Evolutionary conservation across 2,888 invertebrate species (phyloP), one percentile per base, ranked within the genome.

Genomic region (Drosophila rellima): DNA sequence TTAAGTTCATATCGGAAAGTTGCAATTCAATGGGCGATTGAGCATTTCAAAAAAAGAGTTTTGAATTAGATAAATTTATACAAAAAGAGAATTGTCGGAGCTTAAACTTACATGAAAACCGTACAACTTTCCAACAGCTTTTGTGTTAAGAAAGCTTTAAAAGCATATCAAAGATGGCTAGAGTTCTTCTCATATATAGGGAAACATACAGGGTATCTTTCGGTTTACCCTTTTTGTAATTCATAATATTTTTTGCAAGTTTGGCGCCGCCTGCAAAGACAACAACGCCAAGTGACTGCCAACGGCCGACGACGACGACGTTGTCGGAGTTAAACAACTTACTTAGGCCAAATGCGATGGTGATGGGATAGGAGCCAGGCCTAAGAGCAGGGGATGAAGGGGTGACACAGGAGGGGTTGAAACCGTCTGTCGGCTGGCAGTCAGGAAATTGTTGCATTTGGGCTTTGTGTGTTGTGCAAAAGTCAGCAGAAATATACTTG

Each of bases 391-490:
- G 7, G 23, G 23, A 23, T 20, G 37, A 23, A 8, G 13, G 35
- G 8, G n/a, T 6, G 26, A 26, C 26, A 26, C 26, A 26, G 26
- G 26, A 1, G 11, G 26, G 2, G 55, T 40, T 13, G 39, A 10
- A 31, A 20, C 54, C 15, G 62, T 54, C 55, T 62, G 54, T 50
- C 51, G 68, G 45, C 52, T 73, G 73, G 71, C 74, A 77, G 73
- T 74, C 77, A 88, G 85, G 87, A 85, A 85, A 85, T 89, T 85
- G 89, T 85, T 85, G 85, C 85, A 85, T 84, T 85, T 84, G 70
- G 75, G 78, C 76, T 72, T 74, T 80, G 68, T 80, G 61, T 78
- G 75, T 74, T 85, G 84, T 83, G 81, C 82, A 88, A 77, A 88
- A 83, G 88, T 83, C 83, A 83, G 74, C 79, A 81, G 71, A 84